Conservation (phyloP, 2,888 invertebrate genomes). For the Drosophila kuntzei region DNA sequence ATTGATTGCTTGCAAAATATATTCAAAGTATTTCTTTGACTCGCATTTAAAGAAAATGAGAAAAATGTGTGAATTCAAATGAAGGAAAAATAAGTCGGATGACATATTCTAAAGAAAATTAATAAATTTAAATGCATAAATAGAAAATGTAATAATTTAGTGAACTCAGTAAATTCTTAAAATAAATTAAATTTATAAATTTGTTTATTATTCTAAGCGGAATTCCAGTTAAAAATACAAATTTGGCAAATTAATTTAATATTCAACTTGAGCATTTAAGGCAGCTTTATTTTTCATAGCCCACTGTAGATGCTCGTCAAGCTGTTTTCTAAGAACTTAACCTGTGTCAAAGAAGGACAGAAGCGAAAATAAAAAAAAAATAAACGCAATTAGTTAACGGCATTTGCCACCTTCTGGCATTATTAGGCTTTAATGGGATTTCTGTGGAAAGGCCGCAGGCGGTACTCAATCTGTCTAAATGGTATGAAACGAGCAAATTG, state of each 20-base stretch:
- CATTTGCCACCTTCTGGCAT: slow-evolving; percentile 28
- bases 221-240: background rate
- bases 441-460: slow-evolving; percentile 21
- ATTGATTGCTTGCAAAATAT: background rate
- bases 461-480: slow-evolving; percentile 18
- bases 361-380: slow-evolving; percentile 18
- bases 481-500: slow-evolving; percentile 11
- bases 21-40: background rate
- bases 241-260: background rate
- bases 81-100: background rate
- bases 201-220: no score
- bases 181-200: no score
- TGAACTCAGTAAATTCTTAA: background rate
- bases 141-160: background rate
- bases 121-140: background rate
- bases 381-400: slow-evolving; percentile 59
- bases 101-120: background rate
- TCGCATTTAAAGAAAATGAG: background rate
- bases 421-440: slow-evolving; percentile 50
- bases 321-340: slow-evolving; percentile 14
- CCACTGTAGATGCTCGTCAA: slow-evolving; percentile 17
- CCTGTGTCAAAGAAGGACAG: slow-evolving; percentile 12
- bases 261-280: background rate
- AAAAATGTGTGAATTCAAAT: background rate
- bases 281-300: background rate